Evolutionary conservation across 2,113 vertebrate species (phyloP).

Genomic region (Acrocephalus arundinaceus): DNA sequence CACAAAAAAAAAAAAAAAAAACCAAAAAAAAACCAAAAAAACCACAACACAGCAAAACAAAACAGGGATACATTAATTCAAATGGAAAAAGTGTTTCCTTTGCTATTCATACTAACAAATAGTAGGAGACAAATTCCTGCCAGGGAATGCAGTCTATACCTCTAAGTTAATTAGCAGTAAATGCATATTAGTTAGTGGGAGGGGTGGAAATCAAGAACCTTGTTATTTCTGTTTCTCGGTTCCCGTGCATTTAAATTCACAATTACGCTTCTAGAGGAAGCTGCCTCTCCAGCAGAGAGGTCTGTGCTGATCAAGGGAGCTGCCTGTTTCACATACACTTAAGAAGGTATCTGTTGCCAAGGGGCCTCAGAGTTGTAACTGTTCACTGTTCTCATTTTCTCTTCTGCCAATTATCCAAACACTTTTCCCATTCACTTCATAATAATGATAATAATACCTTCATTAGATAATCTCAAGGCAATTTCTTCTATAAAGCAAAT

Average conservation of each 20-base stretch:
- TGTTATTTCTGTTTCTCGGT: not conserved
- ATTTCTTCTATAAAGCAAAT: conserved; percentile 46
- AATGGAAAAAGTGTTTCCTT: not conserved
- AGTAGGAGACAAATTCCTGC: not conserved
- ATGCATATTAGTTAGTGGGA: conserved; percentile 31
- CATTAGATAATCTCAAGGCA: conserved; percentile 59
- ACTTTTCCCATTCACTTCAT: conserved; percentile 37
- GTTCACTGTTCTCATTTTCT: conserved; percentile 53
- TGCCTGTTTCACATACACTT: conserved; percentile 40
- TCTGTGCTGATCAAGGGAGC: conserved; percentile 41
- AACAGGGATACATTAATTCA: not conserved
- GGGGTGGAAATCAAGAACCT: conserved; percentile 26
- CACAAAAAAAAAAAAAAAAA: too few relatives aligned
- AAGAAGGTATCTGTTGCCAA: conserved; percentile 55
- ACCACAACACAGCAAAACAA: not conserved
- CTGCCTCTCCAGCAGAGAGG: conserved; percentile 34
- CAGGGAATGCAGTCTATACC: not conserved
- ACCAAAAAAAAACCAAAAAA: too few relatives aligned
- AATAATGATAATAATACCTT: conserved; percentile 56
- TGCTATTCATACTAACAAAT: not conserved
- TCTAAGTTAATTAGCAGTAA: conserved; percentile 47
- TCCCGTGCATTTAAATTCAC: conserved; percentile 39
- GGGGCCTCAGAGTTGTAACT: conserved; percentile 38
- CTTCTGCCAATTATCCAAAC: conserved; percentile 51
- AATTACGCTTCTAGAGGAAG: conserved; percentile 9